Evolutionary conservation across 2,888 invertebrate species (phyloP).

Genomic region (Panzeria rudis): DNA sequence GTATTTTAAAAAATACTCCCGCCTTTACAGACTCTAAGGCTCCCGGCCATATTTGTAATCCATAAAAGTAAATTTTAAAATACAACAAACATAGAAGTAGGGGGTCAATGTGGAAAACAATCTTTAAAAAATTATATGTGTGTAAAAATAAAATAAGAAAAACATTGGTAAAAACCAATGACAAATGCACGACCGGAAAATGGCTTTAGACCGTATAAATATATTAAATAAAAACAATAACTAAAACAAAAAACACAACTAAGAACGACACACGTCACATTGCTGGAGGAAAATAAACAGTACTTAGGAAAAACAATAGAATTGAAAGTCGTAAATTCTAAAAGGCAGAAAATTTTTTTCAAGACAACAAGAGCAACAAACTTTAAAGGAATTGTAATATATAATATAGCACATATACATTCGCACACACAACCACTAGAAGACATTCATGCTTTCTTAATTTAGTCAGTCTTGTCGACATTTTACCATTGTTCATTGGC

Average conservation of each 20-base stretch:
- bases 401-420: not conserved
- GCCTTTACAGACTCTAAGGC: conserved; percentile 64
- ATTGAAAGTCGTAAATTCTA: conserved; percentile 36
- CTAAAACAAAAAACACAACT: conserved; percentile 1
- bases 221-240: conserved; percentile 54
- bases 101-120: conserved; percentile 49
- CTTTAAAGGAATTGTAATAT: conserved; percentile 29
- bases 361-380: conserved; percentile 41
- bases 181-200: conserved; percentile 71
- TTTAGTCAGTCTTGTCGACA: conserved; percentile 37
- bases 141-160: conserved; percentile 8
- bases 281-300: conserved; percentile 33
- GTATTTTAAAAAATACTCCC: conserved; percentile 47
- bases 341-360: conserved; percentile 38
- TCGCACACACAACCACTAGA: not conserved
- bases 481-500: conserved; percentile 27
- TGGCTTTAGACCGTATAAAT: conserved; percentile 63
- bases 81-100: conserved; percentile 47
- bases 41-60: conserved; percentile 58
- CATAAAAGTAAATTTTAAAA: conserved; percentile 58
- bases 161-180: conserved; percentile 60
- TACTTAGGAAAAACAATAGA: conserved; percentile 6
- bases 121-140: conserved; percentile 24
- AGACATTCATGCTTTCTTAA: conserved; percentile 12
- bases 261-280: conserved; percentile 58